Evolutionary conservation across 2,888 invertebrate species (phyloP), one percentile per base, ranked within the genome.

Genomic region (Papilio demoleus): DNA sequence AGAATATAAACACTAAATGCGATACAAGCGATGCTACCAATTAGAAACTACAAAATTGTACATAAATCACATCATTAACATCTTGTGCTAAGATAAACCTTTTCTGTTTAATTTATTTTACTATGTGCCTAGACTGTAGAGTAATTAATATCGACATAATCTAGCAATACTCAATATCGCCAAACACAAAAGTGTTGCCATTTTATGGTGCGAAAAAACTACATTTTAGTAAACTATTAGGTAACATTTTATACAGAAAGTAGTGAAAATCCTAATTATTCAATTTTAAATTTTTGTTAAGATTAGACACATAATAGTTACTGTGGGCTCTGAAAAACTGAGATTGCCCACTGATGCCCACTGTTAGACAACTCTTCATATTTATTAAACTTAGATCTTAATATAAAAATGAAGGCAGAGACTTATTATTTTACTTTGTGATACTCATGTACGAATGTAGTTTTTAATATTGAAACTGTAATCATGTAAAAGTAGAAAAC

Each of bases 391-490:
- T 27, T 50, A 50, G 50, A 50, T 50, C 24, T 14, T 50, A 24
- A 24, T 50, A 14, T 27, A 50, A 27, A 47, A 50, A 50, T 50
- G 2, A 60, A 40, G 38, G 31, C 53, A 40, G 60, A 42, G 53
- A 62, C 42, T 53, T 53, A 42, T 38, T 22, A n/a, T 62, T 67
- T 56, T 56, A 61, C 62, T 62, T 67, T 62, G 67, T 62, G 61
- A 65, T 70, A 66, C 62, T 66, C 36, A 58, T 45, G 47, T 66
- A 66, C 38, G 59, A 63, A 47, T 14, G 67, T 70, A 67, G 65
- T 42, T 64, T 67, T 67, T 67, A 61, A 70, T 42, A 62, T 60
- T 63, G 22, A 60, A 62, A 42, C 58, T 47, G 50, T 56, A 47
- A 59, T 50, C 38, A 34, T 61, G 59, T 22, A 19, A 42, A 50